These are phyloP conservation scores for Omphaloscelis lunosa DNA, from an alignment of 2,888 invertebrate species.

Conservation along the genomic window DNA sequence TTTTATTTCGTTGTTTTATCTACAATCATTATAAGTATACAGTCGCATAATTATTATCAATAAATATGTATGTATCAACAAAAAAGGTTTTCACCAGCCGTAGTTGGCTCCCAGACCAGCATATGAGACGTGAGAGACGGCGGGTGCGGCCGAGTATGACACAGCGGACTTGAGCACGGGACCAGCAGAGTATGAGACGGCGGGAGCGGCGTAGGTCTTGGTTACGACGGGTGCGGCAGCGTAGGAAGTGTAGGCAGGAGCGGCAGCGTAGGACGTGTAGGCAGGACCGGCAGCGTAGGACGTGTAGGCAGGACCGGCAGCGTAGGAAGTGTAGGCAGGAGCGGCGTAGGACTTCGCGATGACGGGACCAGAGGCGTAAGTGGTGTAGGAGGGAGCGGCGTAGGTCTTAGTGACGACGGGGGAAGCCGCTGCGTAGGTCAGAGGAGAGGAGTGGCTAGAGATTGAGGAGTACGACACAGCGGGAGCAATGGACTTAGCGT, in stretches of 20 bases:
- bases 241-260: slow-evolving; percentile 66
- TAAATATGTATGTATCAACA: slow-evolving; percentile 57
- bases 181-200: slow-evolving; percentile 77
- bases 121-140: slow-evolving; percentile 89
- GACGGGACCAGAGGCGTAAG: slow-evolving; percentile 66
- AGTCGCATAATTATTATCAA: slow-evolving; percentile 31
- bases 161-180: slow-evolving; percentile 75
- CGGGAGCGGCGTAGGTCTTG: slow-evolving; percentile 70
- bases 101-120: slow-evolving; percentile 75
- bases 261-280: slow-evolving; percentile 72
- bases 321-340: slow-evolving; percentile 66
- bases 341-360: slow-evolving; percentile 80
- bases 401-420: slow-evolving; percentile 83
- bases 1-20: slow-evolving; percentile 47
- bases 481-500: slow-evolving; percentile 80
- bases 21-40: slow-evolving; percentile 35
- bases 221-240: slow-evolving; percentile 77
- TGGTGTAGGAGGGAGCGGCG: slow-evolving; percentile 61
- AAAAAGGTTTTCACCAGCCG: slow-evolving; percentile 80
- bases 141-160: slow-evolving; percentile 84
- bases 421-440: slow-evolving; percentile 71
- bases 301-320: slow-evolving; percentile 76
- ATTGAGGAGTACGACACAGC: slow-evolving; percentile 78
- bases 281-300: slow-evolving; percentile 75
- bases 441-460: slow-evolving; percentile 71